A percentile compares a stretch with the other conserved stretches of the same genome.
Evolutionary conservation across 2,797 vertebrate species (phyloP).

Genomic region (Bradypodion ventrale): DNA sequence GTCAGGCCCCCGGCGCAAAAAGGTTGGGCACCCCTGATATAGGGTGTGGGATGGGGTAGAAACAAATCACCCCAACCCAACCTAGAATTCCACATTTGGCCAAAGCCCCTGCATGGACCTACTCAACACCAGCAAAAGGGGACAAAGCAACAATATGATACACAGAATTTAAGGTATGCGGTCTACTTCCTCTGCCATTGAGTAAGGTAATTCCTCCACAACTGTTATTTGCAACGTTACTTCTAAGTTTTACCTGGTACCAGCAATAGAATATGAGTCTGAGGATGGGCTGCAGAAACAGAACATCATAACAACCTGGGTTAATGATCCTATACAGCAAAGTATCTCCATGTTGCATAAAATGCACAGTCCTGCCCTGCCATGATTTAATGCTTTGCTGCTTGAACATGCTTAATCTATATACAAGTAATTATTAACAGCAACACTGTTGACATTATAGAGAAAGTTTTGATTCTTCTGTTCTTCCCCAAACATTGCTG

Average conservation of each 20-base stretch:
- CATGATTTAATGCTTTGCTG: neutral
- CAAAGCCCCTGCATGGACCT: neutral
- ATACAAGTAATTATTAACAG: neutral
- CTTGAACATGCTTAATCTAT: neutral
- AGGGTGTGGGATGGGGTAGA: no score
- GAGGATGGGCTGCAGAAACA: neutral
- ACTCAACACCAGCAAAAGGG: neutral
- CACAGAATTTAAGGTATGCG: neutral
- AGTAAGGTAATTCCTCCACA: neutral
- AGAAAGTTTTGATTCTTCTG: neutral
- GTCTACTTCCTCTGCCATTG: neutral
- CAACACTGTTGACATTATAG: neutral
- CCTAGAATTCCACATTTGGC: neutral
- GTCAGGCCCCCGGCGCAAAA: no score
- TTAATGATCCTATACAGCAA: neutral
- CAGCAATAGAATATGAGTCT: neutral
- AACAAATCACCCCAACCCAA: no score
- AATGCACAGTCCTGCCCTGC: neutral
- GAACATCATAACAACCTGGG: neutral
- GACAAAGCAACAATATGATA: neutral
- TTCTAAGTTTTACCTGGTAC: neutral
- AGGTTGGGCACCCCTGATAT: no score
- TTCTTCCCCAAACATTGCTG: neutral
- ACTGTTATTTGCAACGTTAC: neutral
- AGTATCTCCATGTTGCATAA: neutral